Base-by-base conservation (phyloP, 2,113 vertebrate species). In the Oncorhynchus mykiss region DNA sequence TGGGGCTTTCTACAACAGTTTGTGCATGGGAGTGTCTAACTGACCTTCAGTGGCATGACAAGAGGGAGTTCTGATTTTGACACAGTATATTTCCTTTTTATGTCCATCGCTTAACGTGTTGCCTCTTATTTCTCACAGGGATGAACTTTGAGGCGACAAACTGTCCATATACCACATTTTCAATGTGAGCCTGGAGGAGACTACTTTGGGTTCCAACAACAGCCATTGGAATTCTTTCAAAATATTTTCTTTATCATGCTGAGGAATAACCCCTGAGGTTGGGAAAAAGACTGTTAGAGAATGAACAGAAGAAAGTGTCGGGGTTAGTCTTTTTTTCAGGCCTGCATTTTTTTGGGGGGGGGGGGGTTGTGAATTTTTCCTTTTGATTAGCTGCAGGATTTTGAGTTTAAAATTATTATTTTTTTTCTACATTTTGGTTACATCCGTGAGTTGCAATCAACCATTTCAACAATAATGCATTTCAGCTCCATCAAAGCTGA, bases 61-160 rank as follows among this genome's bases (percentile, higher is more conserved):
- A 39, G 39, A 71, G 20, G 57, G 67, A n/a, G 11, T 77, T 34
- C 11, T n/a, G 14, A 59, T n/a, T n/a, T 25, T 39, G 12, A 45
- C n/a, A 62, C 24, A 11, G 9, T 45, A 3, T 0, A 3, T 51
- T 13, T 51, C 57, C 48, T 29, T 70, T 13, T 70, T 7, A 13
- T 22, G 22, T 75, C 18, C 29, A 29, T 60, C 24, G 7, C 13
- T 68, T 87, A 78, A 90, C 54, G 20, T 74, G 75, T 12, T 4
- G 3, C 29, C 77, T 79, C 59, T 90, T 39, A 39, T 39, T 88
- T 89, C 84, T 86, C 81, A 31, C 93, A 99, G 98, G 95, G 96
- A 99, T 93, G 98, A 98, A 95, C 94, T 99, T 83, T 99, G 95
- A 98, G 94, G 85, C 87, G 72, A 86, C 86, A 82, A 80, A 80